Base-by-base conservation (phyloP, 2,113 vertebrate species). In the Cephalopholis sonnerati region DNA sequence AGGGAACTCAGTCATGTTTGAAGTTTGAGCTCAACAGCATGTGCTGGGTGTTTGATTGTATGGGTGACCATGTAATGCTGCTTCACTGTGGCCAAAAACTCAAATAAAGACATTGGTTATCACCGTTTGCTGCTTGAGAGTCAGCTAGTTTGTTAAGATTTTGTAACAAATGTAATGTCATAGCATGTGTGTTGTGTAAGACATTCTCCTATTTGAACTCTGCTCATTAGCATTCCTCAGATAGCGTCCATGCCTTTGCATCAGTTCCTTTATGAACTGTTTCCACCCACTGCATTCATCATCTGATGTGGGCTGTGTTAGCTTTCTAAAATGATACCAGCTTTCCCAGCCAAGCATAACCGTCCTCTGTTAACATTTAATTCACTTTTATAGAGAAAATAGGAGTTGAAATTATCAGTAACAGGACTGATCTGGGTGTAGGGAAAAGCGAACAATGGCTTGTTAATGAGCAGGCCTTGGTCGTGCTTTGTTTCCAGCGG, bases 41-140 rank as follows among this genome's bases (percentile, higher is more conserved):
- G 66, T 84, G 77, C 61, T 71, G 50, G 54, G 11, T 78, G 78
- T 77, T 74, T 74, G 54, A 58, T 67, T 65, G 75, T 82, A 70
- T 58, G 79, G 72, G 55, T 57, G 78, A 83, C 59, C 64, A 66
- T 73, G 83, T 55, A 27, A 39, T 44, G 71, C 72, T 66, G 85
- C 63, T 85, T 88, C 59, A 69, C 78, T 83, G 63, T 74, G 85
- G 83, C 70, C 63, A 62, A 54, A 65, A 77, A n/a, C 36, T 81
- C 73, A 73, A 93, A 93, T 91, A 94, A 93, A 94, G 63, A 81
- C 50, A 70, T 87, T 84, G 70, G 51, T 82, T 86, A 87, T 55
- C 66, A 84, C 13, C 16, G 13, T 64, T 63, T 39, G 13, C 39
- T 27, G 63, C 18, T 32, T 36, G 27, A 53, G 39, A 51, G 22